Evolutionary conservation across 30 jellyfish, hydroid and myxozoan species (phyloP), one percentile per base, ranked within the genome.

Genomic region (Turritopsis rubra): DNA sequence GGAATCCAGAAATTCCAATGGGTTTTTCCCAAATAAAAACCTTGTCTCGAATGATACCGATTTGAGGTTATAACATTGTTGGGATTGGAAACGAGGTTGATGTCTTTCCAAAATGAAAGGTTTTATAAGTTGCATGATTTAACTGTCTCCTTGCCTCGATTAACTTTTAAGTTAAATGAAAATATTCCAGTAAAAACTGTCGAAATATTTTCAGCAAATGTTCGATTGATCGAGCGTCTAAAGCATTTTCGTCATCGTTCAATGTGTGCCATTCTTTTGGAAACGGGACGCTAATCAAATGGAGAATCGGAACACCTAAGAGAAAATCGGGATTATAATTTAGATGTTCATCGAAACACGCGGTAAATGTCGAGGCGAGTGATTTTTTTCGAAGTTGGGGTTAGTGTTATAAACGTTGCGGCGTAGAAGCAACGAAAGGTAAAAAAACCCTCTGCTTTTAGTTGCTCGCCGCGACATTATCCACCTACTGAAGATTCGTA

Each of bases 261-360:
- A 95, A 53, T 65, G 96, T 95, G 85, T 95, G 99, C 99, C 99
- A 95, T 18, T 76, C 96, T 13, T 82, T 20, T 7, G 99, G 99
- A 82, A 95, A 95, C 70, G 99, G 99, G 18, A 90, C 88, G n/a
- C 93, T 54, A 21, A 95, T 95, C 80, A 95, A 52, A 72, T 95
- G 99, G 53, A 95, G 79, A 27, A 95, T 88, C 0, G 97, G 99
- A 81, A 95, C 99, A 75, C 97, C 99, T 95, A 81, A 9, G 78
- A 83, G 1, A 29, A 24, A 81, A 71, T 23, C 7, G 28, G 0
- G 18, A 52, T n/a, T 53, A 53, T 22, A 19, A 5, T 81, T 23
- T 5, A 41, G 5, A 74, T 23, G 7, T 21, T 21, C 26, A 52
- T 73, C 13, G 9, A 41, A 16, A 25, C 7, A 68, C n/a, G n/a